A percentile compares a stretch with the other conserved stretches of the same genome.
These are phyloP conservation scores for Margaritifera margaritifera DNA, from an alignment of 2,888 invertebrate species.

Conservation along the genomic window DNA sequence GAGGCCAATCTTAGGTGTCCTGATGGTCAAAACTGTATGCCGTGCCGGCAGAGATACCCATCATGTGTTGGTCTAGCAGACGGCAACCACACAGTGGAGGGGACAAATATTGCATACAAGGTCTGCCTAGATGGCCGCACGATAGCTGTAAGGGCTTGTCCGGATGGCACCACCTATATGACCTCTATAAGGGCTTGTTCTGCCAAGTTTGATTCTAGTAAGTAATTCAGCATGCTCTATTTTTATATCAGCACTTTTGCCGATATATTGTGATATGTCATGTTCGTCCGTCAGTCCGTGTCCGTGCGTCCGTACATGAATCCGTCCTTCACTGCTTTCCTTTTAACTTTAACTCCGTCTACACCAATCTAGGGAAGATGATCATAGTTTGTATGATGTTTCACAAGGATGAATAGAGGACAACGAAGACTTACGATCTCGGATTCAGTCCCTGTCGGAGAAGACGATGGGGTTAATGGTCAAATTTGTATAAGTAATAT, in stretches of 20 bases:
- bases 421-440: too few species aligned
- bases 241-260: not conserved
- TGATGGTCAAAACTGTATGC: constrained; percentile 34
- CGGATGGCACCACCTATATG: constrained; percentile 46
- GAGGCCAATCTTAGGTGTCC: constrained; percentile 41
- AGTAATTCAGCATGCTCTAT: constrained; percentile 6
- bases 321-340: too few species aligned
- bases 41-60: constrained; percentile 40
- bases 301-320: too few species aligned
- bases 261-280: too few species aligned
- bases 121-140: constrained; percentile 49
- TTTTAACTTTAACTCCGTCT: too few species aligned
- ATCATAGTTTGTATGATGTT: too few species aligned
- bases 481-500: too few species aligned
- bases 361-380: too few species aligned
- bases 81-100: constrained; percentile 47
- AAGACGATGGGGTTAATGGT: too few species aligned
- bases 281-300: too few species aligned
- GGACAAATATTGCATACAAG: constrained; percentile 43
- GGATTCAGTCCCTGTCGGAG: too few species aligned
- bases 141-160: constrained; percentile 40
- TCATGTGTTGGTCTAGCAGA: constrained; percentile 47
- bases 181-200: constrained; percentile 27
- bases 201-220: constrained; percentile 39
- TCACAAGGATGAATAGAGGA: too few species aligned